phyloP scores from a whole-genome alignment of 2,113 vertebrate species.

The Myanophis thanlyinensis region DNA sequence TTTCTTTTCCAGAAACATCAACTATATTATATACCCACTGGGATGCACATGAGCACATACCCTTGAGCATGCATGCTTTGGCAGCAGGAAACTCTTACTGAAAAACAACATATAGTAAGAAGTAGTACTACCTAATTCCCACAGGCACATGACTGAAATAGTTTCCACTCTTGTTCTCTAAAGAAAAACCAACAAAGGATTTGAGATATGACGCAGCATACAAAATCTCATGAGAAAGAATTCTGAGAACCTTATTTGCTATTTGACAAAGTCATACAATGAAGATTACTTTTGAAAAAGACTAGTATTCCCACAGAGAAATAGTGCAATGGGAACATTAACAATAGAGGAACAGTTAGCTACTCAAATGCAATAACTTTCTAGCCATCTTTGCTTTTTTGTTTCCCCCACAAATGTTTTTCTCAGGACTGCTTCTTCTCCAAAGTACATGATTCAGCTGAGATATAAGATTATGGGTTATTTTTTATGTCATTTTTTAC shows the following conservation, averaged over 20 bases:
- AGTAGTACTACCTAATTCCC: conserved; percentile 16
- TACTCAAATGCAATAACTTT: neutral
- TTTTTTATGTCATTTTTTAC: neutral
- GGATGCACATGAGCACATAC: neutral
- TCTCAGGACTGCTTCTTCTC: neutral
- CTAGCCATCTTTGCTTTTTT: neutral
- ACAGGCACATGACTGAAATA: conserved; percentile 10
- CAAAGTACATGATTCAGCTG: neutral
- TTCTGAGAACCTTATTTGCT: conserved; percentile 13
- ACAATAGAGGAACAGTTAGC: neutral
- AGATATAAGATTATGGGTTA: neutral
- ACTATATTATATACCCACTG: neutral
- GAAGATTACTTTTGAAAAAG: conserved; percentile 2
- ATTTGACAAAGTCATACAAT: conserved; percentile 14
- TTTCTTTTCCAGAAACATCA: neutral
- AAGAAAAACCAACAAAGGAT: neutral
- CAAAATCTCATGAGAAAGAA: neutral
- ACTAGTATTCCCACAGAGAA: neutral
- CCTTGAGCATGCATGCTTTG: neutral
- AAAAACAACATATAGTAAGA: conserved; percentile 6
- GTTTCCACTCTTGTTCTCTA: neutral
- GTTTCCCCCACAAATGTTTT: neutral
- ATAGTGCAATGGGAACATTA: conserved; percentile 26
- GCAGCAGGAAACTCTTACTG: neutral
- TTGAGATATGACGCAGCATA: neutral